Percentiles rank a stretch among this genome's conserved stretches.
Evolutionary conservation across 2,797 vertebrate genomes (phyloP).

Genomic region (Chloroceryle inda): DNA sequence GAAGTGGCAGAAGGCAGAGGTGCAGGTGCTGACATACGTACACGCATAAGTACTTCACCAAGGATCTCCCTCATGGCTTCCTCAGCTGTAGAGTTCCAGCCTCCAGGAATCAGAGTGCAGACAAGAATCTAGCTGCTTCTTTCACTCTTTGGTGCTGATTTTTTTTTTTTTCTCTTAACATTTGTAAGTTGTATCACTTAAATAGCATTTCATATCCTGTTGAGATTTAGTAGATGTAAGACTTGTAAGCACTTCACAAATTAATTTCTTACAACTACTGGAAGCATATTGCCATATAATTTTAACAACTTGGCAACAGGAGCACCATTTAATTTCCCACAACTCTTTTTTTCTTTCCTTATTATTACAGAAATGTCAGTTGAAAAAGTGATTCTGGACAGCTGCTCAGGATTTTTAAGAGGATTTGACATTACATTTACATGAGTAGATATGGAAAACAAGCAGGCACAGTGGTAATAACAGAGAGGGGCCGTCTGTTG

Average conservation of each 20-base stretch:
- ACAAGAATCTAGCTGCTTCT: not conserved
- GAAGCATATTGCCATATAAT: conserved; percentile 70
- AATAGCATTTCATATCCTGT: conserved; percentile 63
- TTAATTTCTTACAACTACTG: conserved; percentile 75
- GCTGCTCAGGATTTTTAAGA: conserved; percentile 52
- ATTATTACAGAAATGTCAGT: conserved; percentile 70
- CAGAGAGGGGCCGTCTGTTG: conserved; percentile 9
- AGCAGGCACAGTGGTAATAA: conserved; percentile 1
- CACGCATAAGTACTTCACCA: not conserved
- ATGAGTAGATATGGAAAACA: conserved; percentile 47
- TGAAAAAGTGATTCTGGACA: conserved; percentile 64
- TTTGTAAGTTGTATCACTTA: conserved; percentile 52
- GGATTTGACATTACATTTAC: conserved; percentile 72
- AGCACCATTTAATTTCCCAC: conserved; percentile 66
- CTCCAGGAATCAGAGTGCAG: not conserved
- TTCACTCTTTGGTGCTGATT: conserved; percentile 48
- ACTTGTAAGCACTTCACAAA: conserved; percentile 72
- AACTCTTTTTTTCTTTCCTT: conserved; percentile 73
- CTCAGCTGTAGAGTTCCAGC: not conserved
- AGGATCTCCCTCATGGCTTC: not conserved
- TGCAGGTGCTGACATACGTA: not conserved
- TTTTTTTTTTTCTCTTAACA: not conserved
- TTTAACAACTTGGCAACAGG: conserved; percentile 72
- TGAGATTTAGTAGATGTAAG: conserved; percentile 67
- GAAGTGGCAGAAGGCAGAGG: not conserved